These are phyloP conservation scores for Ptychochromis oligacanthus DNA, from an alignment of 2,113 vertebrate genomes.

Conservation along the genomic window DNA sequence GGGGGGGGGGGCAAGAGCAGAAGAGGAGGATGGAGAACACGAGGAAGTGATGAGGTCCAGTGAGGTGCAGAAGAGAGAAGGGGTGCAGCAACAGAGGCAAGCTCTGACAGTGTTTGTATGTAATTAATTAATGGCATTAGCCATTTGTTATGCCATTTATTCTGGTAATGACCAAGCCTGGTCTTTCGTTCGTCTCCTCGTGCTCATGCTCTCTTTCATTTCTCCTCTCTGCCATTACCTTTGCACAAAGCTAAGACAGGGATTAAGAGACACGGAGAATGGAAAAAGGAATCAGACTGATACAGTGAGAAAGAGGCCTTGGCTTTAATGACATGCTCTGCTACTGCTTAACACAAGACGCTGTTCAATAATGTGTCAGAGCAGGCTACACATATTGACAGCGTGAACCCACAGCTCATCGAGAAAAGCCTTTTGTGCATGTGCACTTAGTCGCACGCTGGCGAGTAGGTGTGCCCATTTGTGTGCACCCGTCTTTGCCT, in stretches of 20 bases:
- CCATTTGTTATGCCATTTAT: slow-evolving; percentile 76
- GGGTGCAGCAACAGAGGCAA: slow-evolving; percentile 12
- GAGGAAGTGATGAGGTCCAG: slow-evolving; percentile 44
- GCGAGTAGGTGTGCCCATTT: neutral
- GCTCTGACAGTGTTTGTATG: slow-evolving; percentile 55
- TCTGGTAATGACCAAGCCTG: slow-evolving; percentile 62
- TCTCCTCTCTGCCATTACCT: slow-evolving; percentile 32
- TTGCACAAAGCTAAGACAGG: slow-evolving; percentile 14
- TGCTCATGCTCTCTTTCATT: slow-evolving; percentile 45
- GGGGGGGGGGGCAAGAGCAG: neutral
- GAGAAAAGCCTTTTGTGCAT: slow-evolving; percentile 1
- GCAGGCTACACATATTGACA: slow-evolving; percentile 23
- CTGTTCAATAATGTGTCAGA: slow-evolving; percentile 49
- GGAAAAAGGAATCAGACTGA: slow-evolving; percentile 6
- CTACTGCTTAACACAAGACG: slow-evolving; percentile 52
- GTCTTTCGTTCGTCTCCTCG: slow-evolving; percentile 57
- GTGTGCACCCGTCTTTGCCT: slow-evolving; percentile 32
- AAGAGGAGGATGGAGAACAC: neutral
- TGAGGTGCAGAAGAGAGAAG: slow-evolving; percentile 3
- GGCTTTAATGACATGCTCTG: slow-evolving; percentile 56
- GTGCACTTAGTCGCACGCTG: neutral
- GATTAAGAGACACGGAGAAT: slow-evolving; percentile 30
- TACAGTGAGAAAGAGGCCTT: slow-evolving; percentile 48
- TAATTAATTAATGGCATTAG: slow-evolving; percentile 73
- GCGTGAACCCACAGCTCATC: slow-evolving; percentile 17